Evolutionary conservation across 2,888 invertebrate genomes (phyloP).

Genomic region (Amblyjoppa fuscipennis): DNA sequence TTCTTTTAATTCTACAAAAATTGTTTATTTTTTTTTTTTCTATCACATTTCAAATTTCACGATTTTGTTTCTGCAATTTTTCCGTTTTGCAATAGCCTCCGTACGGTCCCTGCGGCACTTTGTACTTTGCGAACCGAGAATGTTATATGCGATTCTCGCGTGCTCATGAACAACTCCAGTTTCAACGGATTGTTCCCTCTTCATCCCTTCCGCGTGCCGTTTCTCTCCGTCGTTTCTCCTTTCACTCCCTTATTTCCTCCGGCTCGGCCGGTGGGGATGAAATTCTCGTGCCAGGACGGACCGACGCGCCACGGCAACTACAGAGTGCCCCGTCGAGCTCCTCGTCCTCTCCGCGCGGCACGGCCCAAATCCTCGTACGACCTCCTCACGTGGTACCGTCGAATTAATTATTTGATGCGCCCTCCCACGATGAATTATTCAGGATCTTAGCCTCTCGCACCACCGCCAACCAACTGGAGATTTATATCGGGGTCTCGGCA

Average conservation of each 20-base stretch:
- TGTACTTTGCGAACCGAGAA: conserved; percentile 11
- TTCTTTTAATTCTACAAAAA: background rate
- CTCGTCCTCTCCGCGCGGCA: conserved; percentile 3
- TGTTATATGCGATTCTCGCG: conserved; percentile 50
- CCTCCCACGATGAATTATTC: conserved; percentile 76
- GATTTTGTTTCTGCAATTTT: background rate
- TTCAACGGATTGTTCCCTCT: conserved; percentile 40
- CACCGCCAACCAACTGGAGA: conserved; percentile 40
- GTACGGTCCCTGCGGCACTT: background rate
- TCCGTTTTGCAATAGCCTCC: background rate
- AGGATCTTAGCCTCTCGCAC: conserved; percentile 68
- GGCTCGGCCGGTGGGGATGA: conserved; percentile 4
- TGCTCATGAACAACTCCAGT: conserved; percentile 39
- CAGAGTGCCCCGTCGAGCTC: background rate
- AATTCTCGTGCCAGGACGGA: conserved; percentile 42
- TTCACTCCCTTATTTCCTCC: background rate
- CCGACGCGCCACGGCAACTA: conserved; percentile 25
- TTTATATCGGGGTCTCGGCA: conserved; percentile 47
- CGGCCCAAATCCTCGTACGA: conserved; percentile 57
- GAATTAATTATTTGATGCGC: conserved; percentile 78
- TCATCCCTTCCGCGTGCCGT: conserved; percentile 3
- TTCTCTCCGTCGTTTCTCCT: conserved; percentile 1
- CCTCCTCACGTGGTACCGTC: conserved; percentile 72
- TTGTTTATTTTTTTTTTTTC: background rate
- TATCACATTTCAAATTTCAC: background rate